Percentiles rank a stretch among this genome's conserved stretches.
Conservation (phyloP, 2,113 vertebrate genomes). For the Oxyruncus cristatus region DNA sequence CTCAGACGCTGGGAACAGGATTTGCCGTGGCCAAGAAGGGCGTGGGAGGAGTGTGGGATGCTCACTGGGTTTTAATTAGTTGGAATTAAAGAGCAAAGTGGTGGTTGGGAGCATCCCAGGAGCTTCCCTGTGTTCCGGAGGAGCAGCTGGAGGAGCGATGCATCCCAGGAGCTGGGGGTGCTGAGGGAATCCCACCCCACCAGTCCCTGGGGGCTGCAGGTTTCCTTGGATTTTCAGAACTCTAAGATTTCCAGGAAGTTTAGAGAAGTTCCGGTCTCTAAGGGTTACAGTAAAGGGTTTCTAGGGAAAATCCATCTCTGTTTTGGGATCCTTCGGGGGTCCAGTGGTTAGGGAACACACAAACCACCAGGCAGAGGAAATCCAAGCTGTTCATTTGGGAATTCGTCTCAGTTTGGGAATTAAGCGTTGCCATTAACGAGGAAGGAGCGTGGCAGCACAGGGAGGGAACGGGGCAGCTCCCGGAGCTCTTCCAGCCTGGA, state of each 20-base stretch:
- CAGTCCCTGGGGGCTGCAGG: not conserved
- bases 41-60: not conserved
- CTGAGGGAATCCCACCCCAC: not conserved
- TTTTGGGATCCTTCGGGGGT: not conserved
- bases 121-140: not conserved
- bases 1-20: not conserved
- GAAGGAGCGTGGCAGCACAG: rapidly evolving
- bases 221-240: not conserved
- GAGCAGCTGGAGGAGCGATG: not conserved
- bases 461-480: not conserved
- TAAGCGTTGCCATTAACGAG: rapidly evolving
- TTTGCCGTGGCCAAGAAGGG: not conserved
- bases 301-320: not conserved
- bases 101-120: not conserved
- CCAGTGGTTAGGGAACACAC: not conserved
- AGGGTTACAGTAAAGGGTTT: not conserved
- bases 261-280: not conserved
- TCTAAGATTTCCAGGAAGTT: not conserved
- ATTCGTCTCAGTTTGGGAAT: not conserved
- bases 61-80: not conserved
- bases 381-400: not conserved
- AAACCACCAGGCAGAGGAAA: not conserved
- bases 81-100: not conserved
- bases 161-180: not conserved
- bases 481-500: not conserved